Percentiles rank a stretch among this genome's conserved stretches.
These are phyloP conservation scores for Sweltsa coloradensis DNA, from an alignment of 1,140 invertebrate genomes.

Conservation along the genomic window DNA sequence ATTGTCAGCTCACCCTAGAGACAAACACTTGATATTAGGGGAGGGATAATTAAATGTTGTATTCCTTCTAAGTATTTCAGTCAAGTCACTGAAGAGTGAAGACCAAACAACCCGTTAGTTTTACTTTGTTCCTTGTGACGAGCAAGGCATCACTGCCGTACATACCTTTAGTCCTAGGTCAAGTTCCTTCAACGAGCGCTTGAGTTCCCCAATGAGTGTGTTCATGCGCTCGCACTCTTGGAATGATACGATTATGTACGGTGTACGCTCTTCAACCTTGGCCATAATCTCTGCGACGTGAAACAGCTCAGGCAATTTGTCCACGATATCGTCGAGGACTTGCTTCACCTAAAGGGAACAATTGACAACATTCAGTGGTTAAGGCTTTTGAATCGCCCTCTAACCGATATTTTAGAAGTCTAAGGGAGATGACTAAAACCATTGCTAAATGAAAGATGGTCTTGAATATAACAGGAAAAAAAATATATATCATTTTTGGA, in stretches of 20 bases:
- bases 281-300: constrained; percentile 75
- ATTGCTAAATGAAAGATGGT: too few relatives aligned
- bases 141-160: too few relatives aligned
- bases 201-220: constrained; percentile 64
- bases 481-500: too few relatives aligned
- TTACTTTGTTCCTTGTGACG: too few relatives aligned
- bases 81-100: too few relatives aligned
- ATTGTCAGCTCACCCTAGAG: constrained; percentile 91
- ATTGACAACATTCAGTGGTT: too few relatives aligned
- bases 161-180: constrained; percentile 74
- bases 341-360: constrained; percentile 47
- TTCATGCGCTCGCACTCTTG: constrained; percentile 97
- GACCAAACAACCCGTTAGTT: too few relatives aligned
- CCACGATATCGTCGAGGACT: constrained; percentile 76
- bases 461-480: too few relatives aligned
- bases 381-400: too few relatives aligned
- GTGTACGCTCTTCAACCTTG: constrained; percentile 80
- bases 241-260: constrained; percentile 83
- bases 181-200: constrained; percentile 69
- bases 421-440: not conserved
- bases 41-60: too few relatives aligned
- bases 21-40: too few relatives aligned
- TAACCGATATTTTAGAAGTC: not conserved
- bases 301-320: constrained; percentile 82
- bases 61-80: too few relatives aligned